phyloP scores from a whole-genome alignment of 1,140 invertebrate genomes.

The Lysiphlebus fabarum region DNA sequence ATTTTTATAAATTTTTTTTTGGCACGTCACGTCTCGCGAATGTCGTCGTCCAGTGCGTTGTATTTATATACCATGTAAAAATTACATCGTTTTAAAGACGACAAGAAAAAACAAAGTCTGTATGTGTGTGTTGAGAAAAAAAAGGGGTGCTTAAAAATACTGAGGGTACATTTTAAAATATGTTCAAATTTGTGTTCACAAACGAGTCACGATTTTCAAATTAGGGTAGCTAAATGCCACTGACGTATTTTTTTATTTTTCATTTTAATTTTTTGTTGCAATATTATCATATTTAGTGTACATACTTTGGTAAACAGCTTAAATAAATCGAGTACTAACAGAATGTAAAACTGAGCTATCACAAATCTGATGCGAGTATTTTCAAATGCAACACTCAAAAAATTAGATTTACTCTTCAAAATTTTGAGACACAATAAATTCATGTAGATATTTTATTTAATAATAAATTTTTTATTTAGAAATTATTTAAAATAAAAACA shows the following conservation, averaged over 20 bases:
- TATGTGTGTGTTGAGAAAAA: not conserved
- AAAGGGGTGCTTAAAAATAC: too few species aligned
- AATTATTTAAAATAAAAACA: too few species aligned
- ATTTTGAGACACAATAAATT: too few species aligned
- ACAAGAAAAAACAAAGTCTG: slow-evolving; percentile 20
- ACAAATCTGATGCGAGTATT: slow-evolving; percentile 47
- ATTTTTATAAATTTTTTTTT: too few species aligned
- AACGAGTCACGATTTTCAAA: slow-evolving; percentile 57
- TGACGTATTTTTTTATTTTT: slow-evolving; percentile 45
- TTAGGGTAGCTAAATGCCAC: slow-evolving; percentile 55
- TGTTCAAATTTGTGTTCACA: slow-evolving; percentile 26
- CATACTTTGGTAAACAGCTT: slow-evolving; percentile 54
- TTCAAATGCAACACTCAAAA: too few species aligned
- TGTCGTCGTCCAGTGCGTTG: slow-evolving; percentile 25
- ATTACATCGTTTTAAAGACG: slow-evolving; percentile 34
- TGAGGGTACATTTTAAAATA: not conserved
- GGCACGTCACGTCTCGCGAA: slow-evolving; percentile 28
- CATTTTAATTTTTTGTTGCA: slow-evolving; percentile 40
- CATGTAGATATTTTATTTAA: too few species aligned
- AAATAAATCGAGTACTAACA: slow-evolving; percentile 49
- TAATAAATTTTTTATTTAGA: too few species aligned
- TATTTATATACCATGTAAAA: too few species aligned
- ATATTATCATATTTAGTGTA: slow-evolving; percentile 59
- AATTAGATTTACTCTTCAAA: too few species aligned
- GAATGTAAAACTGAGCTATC: slow-evolving; percentile 38